phyloP scores from a whole-genome alignment of 2,888 invertebrate genomes.

The Adineta ricciae region DNA sequence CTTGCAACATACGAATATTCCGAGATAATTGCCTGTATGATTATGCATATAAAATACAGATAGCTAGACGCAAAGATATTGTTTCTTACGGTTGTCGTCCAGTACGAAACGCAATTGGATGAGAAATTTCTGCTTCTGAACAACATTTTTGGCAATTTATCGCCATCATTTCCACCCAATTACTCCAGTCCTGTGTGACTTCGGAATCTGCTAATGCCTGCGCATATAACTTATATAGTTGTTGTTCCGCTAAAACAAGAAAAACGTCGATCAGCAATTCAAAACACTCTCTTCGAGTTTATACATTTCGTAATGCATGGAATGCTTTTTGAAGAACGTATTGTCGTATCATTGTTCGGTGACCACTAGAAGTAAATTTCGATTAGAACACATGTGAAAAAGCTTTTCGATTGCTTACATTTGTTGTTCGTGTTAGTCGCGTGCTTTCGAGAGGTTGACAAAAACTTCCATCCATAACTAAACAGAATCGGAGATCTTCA shows the following conservation, averaged over 20 bases:
- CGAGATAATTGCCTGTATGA: background rate
- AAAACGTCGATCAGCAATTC: no score
- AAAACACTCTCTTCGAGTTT: no score
- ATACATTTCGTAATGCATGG: conserved; percentile 11
- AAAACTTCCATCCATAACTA: conserved; percentile 2
- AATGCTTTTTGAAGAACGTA: background rate
- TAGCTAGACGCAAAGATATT: background rate
- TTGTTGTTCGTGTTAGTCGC: background rate
- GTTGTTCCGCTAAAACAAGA: background rate
- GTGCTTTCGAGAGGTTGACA: background rate
- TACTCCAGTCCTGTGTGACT: conserved; percentile 14
- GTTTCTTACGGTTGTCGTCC: background rate
- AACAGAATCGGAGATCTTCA: background rate
- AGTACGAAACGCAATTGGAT: conserved; percentile 2
- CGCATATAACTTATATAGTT: background rate
- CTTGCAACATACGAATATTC: background rate
- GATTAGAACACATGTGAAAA: background rate
- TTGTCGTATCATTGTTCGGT: background rate
- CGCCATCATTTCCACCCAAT: background rate
- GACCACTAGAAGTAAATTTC: background rate
- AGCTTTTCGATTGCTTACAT: background rate
- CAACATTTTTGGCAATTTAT: conserved; percentile 18
- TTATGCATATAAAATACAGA: background rate
- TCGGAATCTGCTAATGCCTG: conserved; percentile 14
- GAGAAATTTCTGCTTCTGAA: conserved; percentile 6